Percentiles rank a stretch among this genome's conserved stretches.
phyloP scores from a whole-genome alignment of 2,797 vertebrate genomes.

The Gambusia yucatana region DNA sequence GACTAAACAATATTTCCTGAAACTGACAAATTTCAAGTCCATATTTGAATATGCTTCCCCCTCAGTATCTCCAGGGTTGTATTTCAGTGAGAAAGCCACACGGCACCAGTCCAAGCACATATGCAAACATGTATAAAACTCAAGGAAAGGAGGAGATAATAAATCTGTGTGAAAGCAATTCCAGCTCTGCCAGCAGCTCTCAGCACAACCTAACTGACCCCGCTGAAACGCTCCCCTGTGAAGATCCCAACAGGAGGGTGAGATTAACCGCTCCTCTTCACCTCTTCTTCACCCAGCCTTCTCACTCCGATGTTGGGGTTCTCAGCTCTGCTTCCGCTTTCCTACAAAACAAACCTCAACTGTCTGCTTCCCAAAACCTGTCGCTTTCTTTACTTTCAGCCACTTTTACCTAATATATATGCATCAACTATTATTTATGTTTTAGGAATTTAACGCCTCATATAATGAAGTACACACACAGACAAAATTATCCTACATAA shows the following conservation, averaged over 20 bases:
- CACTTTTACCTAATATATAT: background rate
- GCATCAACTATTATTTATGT: background rate
- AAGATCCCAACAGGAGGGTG: slow-evolving; percentile 63
- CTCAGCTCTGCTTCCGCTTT: slow-evolving; percentile 5
- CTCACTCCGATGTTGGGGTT: background rate
- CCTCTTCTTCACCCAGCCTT: background rate
- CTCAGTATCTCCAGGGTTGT: background rate
- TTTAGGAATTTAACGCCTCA: background rate
- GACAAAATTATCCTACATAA: background rate
- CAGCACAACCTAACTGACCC: slow-evolving; percentile 64
- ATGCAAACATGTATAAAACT: slow-evolving; percentile 51
- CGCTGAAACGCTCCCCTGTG: slow-evolving; percentile 17
- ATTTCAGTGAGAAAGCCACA: background rate
- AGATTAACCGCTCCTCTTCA: slow-evolving; percentile 54
- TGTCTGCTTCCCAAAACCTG: background rate
- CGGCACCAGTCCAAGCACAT: slow-evolving; percentile 10
- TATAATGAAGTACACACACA: background rate
- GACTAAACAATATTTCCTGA: background rate
- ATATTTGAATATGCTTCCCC: background rate
- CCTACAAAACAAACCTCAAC: background rate
- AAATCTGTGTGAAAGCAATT: slow-evolving; percentile 62
- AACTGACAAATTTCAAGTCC: background rate
- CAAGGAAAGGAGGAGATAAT: slow-evolving; percentile 54
- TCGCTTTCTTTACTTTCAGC: background rate
- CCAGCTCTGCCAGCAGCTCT: slow-evolving; percentile 76